These are phyloP conservation scores for Chaunax sp. DNA, from an alignment of 2,797 vertebrate genomes.

Conservation along the genomic window DNA sequence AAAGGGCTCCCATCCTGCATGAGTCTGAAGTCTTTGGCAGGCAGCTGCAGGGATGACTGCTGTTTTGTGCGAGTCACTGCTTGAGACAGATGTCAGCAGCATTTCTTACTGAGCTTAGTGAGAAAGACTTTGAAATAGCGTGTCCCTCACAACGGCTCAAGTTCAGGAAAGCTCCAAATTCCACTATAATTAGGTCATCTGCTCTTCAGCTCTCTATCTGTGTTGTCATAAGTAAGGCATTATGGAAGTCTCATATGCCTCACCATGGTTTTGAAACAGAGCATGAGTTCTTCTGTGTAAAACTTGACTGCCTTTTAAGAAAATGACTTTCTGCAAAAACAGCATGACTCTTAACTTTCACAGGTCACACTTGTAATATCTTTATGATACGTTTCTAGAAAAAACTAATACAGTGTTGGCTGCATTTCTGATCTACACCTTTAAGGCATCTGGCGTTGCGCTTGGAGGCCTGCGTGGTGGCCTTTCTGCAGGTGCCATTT, in stretches of 20 bases:
- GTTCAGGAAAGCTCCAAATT: conserved; percentile 59
- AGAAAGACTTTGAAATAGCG: conserved; percentile 58
- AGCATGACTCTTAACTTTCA: background rate
- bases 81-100: conserved; percentile 66
- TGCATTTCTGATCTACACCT: conserved; percentile 1
- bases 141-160: conserved; percentile 51
- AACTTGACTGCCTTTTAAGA: conserved; percentile 15
- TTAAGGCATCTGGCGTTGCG: conserved; percentile 15
- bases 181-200: conserved; percentile 69
- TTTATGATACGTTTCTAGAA: background rate
- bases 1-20: background rate
- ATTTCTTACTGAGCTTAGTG: conserved; percentile 66
- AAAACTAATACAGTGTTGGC: background rate
- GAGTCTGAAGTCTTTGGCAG: conserved; percentile 26
- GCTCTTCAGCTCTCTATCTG: conserved; percentile 49
- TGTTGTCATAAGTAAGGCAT: conserved; percentile 41
- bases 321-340: conserved; percentile 20
- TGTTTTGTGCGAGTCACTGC: conserved; percentile 44
- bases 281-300: conserved; percentile 6
- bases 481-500: conserved; percentile 51
- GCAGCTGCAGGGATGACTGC: conserved; percentile 25
- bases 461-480: conserved; percentile 41
- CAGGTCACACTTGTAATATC: background rate
- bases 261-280: conserved; percentile 26
- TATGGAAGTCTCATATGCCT: conserved; percentile 52